Conservation (phyloP, 1,140 invertebrate genomes). For the Drosophila leontia region DNA sequence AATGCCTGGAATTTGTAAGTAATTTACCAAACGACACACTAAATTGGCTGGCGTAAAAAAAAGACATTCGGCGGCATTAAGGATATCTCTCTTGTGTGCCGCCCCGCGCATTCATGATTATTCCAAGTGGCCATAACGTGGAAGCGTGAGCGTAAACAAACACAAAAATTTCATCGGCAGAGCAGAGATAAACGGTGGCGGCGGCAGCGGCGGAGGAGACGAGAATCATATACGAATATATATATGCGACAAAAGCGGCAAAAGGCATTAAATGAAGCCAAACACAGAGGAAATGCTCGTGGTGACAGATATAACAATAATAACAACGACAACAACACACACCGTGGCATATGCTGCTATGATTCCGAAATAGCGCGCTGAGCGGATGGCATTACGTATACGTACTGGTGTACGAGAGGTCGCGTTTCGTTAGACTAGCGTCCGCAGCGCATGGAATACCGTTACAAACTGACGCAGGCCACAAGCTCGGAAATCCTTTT, state of each 20-base stretch:
- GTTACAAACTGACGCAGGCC: constrained; percentile 61
- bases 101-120: constrained; percentile 11
- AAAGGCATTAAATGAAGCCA: constrained; percentile 61
- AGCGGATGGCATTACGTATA: constrained; percentile 53
- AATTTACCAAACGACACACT: constrained; percentile 32
- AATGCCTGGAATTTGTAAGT: constrained; percentile 46
- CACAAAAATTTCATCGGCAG: constrained; percentile 38
- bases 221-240: constrained; percentile 19
- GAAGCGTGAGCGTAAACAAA: constrained; percentile 52
- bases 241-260: constrained; percentile 23
- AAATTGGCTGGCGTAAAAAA: constrained; percentile 36
- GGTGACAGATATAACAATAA: constrained; percentile 45
- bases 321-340: constrained; percentile 24
- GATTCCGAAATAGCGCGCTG: constrained; percentile 57
- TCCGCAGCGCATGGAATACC: constrained; percentile 57
- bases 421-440: constrained; percentile 31
- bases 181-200: constrained; percentile 28
- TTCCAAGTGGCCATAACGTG: constrained; percentile 40
- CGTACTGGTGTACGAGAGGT: constrained; percentile 30
- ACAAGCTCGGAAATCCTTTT: constrained; percentile 64
- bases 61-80: constrained; percentile 22
- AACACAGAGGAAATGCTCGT: constrained; percentile 42
- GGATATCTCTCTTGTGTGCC: constrained; percentile 21
- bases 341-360: constrained; percentile 50
- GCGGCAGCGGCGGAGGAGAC: constrained; percentile 13